Evolutionary conservation across 2,888 invertebrate genomes (phyloP).

Genomic region (Galerucella calmariensis): DNA sequence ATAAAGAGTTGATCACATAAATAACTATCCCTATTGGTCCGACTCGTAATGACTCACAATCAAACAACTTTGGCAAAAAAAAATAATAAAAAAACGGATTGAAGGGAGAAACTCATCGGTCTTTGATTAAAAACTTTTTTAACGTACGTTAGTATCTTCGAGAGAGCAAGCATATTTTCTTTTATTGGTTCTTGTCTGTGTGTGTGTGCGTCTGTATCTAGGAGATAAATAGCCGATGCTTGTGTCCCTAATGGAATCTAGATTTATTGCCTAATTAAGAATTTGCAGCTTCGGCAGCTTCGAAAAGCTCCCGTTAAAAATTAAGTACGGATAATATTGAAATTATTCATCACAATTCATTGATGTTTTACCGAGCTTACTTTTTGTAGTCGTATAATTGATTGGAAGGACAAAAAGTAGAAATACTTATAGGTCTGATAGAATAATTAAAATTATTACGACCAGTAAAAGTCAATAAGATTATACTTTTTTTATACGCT

Average conservation of each 20-base stretch:
- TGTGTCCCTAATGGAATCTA: slow-evolving; percentile 12
- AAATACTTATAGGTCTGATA: no score
- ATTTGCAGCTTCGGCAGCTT: slow-evolving; percentile 18
- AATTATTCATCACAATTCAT: not conserved
- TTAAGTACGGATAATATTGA: not conserved
- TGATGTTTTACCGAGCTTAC: not conserved
- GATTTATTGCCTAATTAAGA: slow-evolving; percentile 31
- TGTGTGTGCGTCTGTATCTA: slow-evolving; percentile 18
- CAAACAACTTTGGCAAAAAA: slow-evolving; percentile 28
- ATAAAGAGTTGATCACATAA: slow-evolving; percentile 36
- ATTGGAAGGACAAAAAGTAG: no score
- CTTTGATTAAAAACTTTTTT: slow-evolving; percentile 39
- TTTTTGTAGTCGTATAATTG: not conserved
- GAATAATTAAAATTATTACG: no score
- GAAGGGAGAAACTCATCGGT: slow-evolving; percentile 25
- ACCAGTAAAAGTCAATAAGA: no score
- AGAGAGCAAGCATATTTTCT: slow-evolving; percentile 27
- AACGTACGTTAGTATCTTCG: slow-evolving; percentile 12
- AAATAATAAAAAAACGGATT: slow-evolving; percentile 20
- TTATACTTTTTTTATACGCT: no score
- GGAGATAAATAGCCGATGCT: slow-evolving; percentile 19
- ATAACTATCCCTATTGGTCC: slow-evolving; percentile 30
- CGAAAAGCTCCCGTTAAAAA: slow-evolving; percentile 12
- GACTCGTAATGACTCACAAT: slow-evolving; percentile 36
- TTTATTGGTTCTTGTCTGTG: slow-evolving; percentile 18